These are phyloP conservation scores for Pomatostomus ruficeps DNA, from an alignment of 2,113 vertebrate genomes.

Conservation along the genomic window DNA sequence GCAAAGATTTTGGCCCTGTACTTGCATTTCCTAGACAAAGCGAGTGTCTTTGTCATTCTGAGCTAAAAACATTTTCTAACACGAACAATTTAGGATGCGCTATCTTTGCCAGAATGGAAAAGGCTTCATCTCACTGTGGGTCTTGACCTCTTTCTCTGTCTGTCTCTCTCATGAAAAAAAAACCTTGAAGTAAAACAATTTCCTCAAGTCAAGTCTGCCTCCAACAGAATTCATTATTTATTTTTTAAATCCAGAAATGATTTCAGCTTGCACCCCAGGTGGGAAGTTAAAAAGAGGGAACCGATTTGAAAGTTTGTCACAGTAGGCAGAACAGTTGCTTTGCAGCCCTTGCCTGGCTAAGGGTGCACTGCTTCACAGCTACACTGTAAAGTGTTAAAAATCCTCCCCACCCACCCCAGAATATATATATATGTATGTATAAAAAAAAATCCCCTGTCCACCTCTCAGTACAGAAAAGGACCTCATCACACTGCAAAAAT, in stretches of 20 bases:
- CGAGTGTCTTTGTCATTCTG: not conserved
- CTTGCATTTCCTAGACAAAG: conserved; percentile 10
- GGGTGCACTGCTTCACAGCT: conserved; percentile 84
- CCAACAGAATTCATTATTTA: conserved; percentile 73
- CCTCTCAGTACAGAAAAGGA: conserved; percentile 90
- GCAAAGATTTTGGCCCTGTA: not conserved
- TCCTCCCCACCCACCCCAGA: conserved; percentile 77
- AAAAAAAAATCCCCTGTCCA: conserved; percentile 82
- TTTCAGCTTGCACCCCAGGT: conserved; percentile 87
- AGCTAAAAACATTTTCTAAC: not conserved
- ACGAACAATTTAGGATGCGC: not conserved
- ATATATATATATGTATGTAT: conserved; percentile 78
- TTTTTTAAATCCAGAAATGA: conserved; percentile 76
- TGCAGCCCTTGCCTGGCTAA: conserved; percentile 87
- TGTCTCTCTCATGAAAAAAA: not conserved
- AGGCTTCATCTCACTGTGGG: conserved; percentile 51
- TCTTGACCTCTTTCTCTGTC: conserved; percentile 4
- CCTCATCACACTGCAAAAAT: conserved; percentile 97
- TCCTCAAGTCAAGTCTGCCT: conserved; percentile 91
- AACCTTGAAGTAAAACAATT: not conserved
- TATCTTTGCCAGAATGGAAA: conserved; percentile 35
- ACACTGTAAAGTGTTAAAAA: conserved; percentile 84
- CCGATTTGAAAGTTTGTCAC: conserved; percentile 80
- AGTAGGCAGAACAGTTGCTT: conserved; percentile 93
- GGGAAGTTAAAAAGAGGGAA: conserved; percentile 79